A percentile compares a stretch with the other conserved stretches of the same genome.
Conservation (phyloP, 2,888 invertebrate genomes). For the Drosophila nr. perissopoda region DNA sequence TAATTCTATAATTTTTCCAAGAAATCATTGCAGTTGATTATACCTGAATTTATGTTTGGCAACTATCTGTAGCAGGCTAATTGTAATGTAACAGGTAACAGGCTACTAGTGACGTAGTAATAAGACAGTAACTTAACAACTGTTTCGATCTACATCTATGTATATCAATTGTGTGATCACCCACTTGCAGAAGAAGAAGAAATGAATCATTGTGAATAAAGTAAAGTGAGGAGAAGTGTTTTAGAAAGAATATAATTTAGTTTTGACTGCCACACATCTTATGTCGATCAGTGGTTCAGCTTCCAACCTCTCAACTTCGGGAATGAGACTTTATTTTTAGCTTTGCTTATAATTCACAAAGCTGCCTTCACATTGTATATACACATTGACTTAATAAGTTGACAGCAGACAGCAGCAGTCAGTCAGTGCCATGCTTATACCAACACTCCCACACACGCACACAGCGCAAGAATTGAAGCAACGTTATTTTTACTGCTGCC, state of each 20-base stretch:
- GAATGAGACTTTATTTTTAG: constrained; percentile 62
- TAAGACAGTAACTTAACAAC: background rate
- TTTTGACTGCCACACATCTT: background rate
- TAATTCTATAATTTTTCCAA: background rate
- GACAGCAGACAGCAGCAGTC: constrained; percentile 72
- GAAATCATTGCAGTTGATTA: background rate
- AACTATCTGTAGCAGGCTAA: background rate
- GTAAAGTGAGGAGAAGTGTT: background rate
- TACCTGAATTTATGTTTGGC: background rate
- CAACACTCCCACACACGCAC: constrained; percentile 19
- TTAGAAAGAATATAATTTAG: background rate
- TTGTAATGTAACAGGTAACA: background rate
- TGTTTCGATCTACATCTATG: background rate
- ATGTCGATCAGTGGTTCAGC: constrained; percentile 6
- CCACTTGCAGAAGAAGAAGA: background rate
- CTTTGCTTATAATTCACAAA: constrained; percentile 55
- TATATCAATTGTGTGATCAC: background rate
- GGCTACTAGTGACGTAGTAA: background rate
- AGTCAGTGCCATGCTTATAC: constrained; percentile 54
- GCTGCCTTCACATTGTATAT: constrained; percentile 26
- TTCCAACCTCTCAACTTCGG: background rate
- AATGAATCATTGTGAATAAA: background rate
- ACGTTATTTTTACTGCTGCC: constrained; percentile 14
- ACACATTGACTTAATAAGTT: constrained; percentile 73
- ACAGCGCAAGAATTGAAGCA: background rate